Evolutionary conservation across 2,888 invertebrate species (phyloP).

Genomic region (Anthoptus insignis): DNA sequence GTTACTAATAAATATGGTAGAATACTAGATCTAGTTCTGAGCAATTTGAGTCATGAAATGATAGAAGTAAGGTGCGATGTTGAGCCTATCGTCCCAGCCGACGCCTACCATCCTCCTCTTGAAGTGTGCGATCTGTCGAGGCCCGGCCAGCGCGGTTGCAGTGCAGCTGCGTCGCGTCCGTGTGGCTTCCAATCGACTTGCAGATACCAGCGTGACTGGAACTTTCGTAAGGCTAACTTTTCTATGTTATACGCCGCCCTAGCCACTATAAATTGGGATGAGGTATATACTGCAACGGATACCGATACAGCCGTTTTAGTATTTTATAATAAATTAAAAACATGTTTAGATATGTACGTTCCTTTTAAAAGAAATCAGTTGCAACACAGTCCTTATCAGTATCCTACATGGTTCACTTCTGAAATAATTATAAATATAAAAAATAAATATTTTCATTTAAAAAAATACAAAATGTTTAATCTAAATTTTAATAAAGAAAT

Average conservation of each 20-base stretch:
- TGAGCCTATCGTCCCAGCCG: background rate
- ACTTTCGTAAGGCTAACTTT: background rate
- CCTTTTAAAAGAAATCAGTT: background rate
- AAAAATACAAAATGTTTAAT: constrained; percentile 2
- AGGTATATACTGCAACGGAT: background rate
- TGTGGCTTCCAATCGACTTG: background rate
- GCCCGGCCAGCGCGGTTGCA: background rate
- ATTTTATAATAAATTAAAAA: background rate
- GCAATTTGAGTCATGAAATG: background rate
- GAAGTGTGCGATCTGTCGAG: background rate
- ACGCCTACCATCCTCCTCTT: constrained; percentile 2
- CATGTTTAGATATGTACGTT: background rate
- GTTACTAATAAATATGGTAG: background rate
- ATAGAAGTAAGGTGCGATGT: background rate
- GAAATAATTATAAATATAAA: constrained; percentile 8
- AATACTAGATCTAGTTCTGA: constrained; percentile 13
- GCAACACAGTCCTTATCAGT: background rate
- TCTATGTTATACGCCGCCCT: background rate
- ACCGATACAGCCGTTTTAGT: background rate
- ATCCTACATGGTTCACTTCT: constrained; percentile 7
- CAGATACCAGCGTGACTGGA: background rate
- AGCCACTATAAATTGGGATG: constrained; percentile 1
- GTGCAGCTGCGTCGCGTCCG: background rate
- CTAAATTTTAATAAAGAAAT: constrained; percentile 22
- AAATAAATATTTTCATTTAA: constrained; percentile 15